Base-by-base conservation (phyloP, 2,888 invertebrate species). In the Zele albiditarsus region DNA sequence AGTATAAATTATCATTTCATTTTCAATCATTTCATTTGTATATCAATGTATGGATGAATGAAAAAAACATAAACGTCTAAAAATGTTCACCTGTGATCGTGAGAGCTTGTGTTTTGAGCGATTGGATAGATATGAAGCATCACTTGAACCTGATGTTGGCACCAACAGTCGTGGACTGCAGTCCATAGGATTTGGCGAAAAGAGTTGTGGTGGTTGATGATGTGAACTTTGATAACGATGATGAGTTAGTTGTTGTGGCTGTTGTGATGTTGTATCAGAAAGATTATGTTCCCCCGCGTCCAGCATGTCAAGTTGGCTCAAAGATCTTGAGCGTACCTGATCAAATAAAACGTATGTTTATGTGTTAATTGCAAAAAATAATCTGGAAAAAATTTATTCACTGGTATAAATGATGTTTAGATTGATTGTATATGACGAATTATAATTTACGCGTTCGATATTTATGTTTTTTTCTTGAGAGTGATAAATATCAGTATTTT, bases 251-350 rank as follows among this genome's bases (percentile, higher is more conserved):
- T 78, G 69, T 78, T 77, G 73, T 38, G 85, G 81, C 58, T 89
- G 86, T 75, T 90, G 90, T 72, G 89, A 79, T 63, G 86, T 79
- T 74, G 82, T 78, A 65, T 80, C 80, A 72, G 83, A 78, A 60
- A 84, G 84, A 74, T 87, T 80, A 75, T 88, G 87, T 38, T 88
- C 88, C 71, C 85, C 85, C 63, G 86, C 84, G 77, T 88, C 87
- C 82, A 89, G 82, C 88, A 89, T 87, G 90, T 94, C 94, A 88
- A 94, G 91, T 88, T 94, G 94, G 80, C 93, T 94, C 85, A 94
- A 90, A 88, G 94, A 94, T 87, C 94, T 92, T 79, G 94, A 94
- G 86, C 94, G 94, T 84, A 94, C 92, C 94, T 94, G 90, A 16
- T n/a, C 81, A 82, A 65, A 74, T 46, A 12, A 31, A 74, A 75